A percentile compares a stretch with the other conserved stretches of the same genome.
Conservation (phyloP, 2,888 invertebrate genomes). For the Ormyrus pomaceus region DNA sequence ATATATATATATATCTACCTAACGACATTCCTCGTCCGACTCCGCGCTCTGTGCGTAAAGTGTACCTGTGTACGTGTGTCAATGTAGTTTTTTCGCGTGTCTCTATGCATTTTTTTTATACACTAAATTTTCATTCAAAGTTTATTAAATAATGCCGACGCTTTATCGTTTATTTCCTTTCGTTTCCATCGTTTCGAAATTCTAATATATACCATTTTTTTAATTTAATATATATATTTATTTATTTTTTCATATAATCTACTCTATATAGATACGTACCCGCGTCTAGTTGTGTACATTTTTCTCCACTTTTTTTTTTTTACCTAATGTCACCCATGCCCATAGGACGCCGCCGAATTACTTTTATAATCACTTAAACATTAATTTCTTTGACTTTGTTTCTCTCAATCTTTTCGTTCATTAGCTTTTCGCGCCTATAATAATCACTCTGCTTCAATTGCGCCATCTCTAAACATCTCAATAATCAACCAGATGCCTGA, state of each 20-base stretch:
- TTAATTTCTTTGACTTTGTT: slow-evolving; percentile 46
- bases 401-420: slow-evolving; percentile 37
- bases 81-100: slow-evolving; percentile 17
- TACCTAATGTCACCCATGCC: slow-evolving; percentile 51
- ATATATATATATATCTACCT: slow-evolving; percentile 29
- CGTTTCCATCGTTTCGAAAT: slow-evolving; percentile 50
- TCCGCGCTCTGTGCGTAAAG: slow-evolving; percentile 37
- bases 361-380: slow-evolving; percentile 48
- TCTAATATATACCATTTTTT: slow-evolving; percentile 65
- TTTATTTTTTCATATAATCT: slow-evolving; percentile 64
- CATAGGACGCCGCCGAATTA: slow-evolving; percentile 62
- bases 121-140: slow-evolving; percentile 48
- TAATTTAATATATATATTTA: slow-evolving; percentile 52
- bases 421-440: slow-evolving; percentile 39
- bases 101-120: slow-evolving; percentile 39
- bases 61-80: slow-evolving; percentile 41
- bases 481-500: slow-evolving; percentile 22
- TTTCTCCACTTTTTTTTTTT: slow-evolving; percentile 51
- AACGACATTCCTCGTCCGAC: slow-evolving; percentile 48
- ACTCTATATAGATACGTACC: slow-evolving; percentile 68
- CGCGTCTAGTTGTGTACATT: slow-evolving; percentile 62
- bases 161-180: slow-evolving; percentile 40
- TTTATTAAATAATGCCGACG: slow-evolving; percentile 46
- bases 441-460: slow-evolving; percentile 39
- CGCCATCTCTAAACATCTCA: slow-evolving; percentile 31